These are phyloP conservation scores for Plusia festucae DNA, from an alignment of 2,888 invertebrate species.

Conservation along the genomic window DNA sequence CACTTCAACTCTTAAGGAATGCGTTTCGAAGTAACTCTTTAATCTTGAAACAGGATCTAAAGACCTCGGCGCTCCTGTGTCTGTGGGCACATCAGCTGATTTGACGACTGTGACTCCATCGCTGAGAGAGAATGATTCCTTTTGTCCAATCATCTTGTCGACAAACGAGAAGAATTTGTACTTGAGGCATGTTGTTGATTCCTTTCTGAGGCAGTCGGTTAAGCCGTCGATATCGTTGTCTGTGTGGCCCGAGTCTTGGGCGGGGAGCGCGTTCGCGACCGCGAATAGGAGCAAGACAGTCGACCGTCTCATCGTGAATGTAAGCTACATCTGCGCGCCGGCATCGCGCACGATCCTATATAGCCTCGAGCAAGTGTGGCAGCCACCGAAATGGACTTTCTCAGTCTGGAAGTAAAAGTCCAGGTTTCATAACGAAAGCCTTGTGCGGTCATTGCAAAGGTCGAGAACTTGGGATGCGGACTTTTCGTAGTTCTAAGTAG, in stretches of 20 bases:
- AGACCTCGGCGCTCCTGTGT: conserved; percentile 94
- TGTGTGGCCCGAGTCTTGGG: conserved; percentile 91
- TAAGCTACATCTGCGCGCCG: conserved; percentile 79
- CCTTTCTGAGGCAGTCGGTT: conserved; percentile 94
- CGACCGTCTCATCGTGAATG: conserved; percentile 82
- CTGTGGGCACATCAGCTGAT: conserved; percentile 91
- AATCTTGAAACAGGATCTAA: conserved; percentile 92
- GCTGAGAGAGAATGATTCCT: conserved; percentile 94
- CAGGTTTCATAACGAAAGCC: conserved; percentile 86
- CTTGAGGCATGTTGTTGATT: conserved; percentile 95
- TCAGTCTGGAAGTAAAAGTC: conserved; percentile 86
- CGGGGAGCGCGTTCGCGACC: conserved; percentile 91
- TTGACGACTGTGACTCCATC: conserved; percentile 96
- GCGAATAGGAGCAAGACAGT: conserved; percentile 77
- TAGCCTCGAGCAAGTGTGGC: conserved; percentile 70
- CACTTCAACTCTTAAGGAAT: conserved; percentile 95
- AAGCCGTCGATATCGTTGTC: conserved; percentile 94
- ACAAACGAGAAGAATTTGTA: conserved; percentile 96
- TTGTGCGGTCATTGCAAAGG: conserved; percentile 73
- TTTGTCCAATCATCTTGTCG: conserved; percentile 95
- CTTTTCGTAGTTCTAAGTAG: conserved; percentile 21
- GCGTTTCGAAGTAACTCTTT: conserved; percentile 93
- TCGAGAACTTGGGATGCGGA: conserved; percentile 65
- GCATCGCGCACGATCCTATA: conserved; percentile 76
- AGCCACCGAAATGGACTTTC: conserved; percentile 84